A percentile compares a stretch with the other conserved stretches of the same genome.
Evolutionary conservation across 2,797 vertebrate species (phyloP).

Genomic region (Pterois miles): DNA sequence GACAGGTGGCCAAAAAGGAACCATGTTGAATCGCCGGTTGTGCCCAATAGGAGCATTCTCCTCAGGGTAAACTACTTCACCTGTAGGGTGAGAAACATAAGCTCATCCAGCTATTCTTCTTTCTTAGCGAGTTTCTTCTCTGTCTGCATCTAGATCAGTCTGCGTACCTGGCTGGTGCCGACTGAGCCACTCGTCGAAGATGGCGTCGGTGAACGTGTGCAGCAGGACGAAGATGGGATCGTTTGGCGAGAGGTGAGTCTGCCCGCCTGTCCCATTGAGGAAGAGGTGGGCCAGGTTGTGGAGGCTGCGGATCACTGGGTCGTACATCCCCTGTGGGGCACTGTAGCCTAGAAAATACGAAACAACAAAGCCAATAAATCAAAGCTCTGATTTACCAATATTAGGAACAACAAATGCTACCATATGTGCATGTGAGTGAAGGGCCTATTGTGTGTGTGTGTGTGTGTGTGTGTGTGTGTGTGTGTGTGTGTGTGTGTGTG

Average conservation of each 20-base stretch:
- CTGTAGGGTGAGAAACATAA: slow-evolving; percentile 70
- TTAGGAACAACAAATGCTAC: slow-evolving; percentile 60
- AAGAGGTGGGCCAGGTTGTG: slow-evolving; percentile 98
- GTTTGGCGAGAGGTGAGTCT: slow-evolving; percentile 96
- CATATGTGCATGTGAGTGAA: slow-evolving; percentile 59
- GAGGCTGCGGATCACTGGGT: slow-evolving; percentile 92
- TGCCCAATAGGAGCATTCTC: slow-evolving; percentile 97
- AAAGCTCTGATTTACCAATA: slow-evolving; percentile 41
- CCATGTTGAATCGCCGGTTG: slow-evolving; percentile 95
- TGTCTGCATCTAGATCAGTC: not conserved
- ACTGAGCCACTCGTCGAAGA: slow-evolving; percentile 96
- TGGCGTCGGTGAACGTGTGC: slow-evolving; percentile 95
- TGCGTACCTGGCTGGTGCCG: slow-evolving; percentile 88
- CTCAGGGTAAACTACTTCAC: slow-evolving; percentile 88
- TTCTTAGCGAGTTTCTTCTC: not conserved
- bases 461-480: slow-evolving; percentile 23
- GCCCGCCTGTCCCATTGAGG: slow-evolving; percentile 95
- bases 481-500: slow-evolving; percentile 41
- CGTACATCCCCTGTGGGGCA: slow-evolving; percentile 91
- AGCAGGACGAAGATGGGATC: slow-evolving; percentile 96
- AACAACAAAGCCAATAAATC: slow-evolving; percentile 10
- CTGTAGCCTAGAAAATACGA: slow-evolving; percentile 88
- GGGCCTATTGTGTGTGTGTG: slow-evolving; percentile 24
- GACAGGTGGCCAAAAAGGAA: slow-evolving; percentile 98
- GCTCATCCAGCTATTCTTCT: not conserved